Conservation (phyloP, 2,888 invertebrate genomes). For the Drosophila melanocephala region DNA sequence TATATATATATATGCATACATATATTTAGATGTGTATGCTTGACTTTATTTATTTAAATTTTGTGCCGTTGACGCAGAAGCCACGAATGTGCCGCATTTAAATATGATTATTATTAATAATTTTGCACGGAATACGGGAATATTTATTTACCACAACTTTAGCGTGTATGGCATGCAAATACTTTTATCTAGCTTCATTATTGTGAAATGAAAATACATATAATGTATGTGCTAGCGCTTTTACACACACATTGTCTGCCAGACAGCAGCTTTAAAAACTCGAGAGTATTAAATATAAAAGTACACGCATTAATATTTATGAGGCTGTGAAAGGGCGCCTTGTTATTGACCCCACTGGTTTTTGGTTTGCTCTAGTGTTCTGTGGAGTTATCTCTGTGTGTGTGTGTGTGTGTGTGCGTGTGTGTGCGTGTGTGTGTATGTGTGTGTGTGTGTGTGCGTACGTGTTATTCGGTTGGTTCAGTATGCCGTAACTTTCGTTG, state of each 20-base stretch:
- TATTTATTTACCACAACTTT: conserved; percentile 37
- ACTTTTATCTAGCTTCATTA: conserved; percentile 41
- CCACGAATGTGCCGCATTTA: conserved; percentile 38
- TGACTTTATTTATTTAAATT: conserved; percentile 48
- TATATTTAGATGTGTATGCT: conserved; percentile 34
- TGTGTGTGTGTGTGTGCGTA: background rate
- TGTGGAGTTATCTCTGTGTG: conserved; percentile 7
- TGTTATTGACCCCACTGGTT: conserved; percentile 51
- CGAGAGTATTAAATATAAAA: conserved; percentile 47
- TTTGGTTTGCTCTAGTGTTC: conserved; percentile 10
- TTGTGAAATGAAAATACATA: conserved; percentile 13
- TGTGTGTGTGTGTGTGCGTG: background rate
- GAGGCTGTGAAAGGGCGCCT: conserved; percentile 36
- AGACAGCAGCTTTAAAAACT: conserved; percentile 51
- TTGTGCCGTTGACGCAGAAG: conserved; percentile 37
- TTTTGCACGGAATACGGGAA: conserved; percentile 45
- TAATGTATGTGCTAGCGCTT: background rate
- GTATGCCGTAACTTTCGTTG: conserved; percentile 42
- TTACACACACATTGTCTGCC: conserved; percentile 19
- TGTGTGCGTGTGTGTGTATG: background rate
- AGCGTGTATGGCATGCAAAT: conserved; percentile 10
- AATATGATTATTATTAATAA: conserved; percentile 53
- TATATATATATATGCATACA: conserved; percentile 22
- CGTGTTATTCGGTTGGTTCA: conserved; percentile 1
- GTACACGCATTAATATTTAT: conserved; percentile 54